Percentiles rank a stretch among this genome's conserved stretches.
Conservation (phyloP, 2,888 invertebrate species). For the Digitonthophagus gazella region DNA sequence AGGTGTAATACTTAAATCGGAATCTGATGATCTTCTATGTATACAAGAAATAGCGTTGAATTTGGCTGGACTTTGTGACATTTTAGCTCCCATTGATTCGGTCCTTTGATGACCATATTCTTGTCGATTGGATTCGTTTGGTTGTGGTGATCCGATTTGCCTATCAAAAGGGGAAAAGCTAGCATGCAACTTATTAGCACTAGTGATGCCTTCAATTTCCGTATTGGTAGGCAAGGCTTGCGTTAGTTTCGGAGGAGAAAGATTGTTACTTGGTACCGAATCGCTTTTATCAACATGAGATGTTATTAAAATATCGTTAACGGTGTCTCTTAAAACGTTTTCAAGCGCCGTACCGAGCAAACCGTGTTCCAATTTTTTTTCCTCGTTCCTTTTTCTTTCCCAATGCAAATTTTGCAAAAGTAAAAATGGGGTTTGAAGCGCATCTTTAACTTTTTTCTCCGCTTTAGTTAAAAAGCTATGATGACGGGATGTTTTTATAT, state of each 20-base stretch:
- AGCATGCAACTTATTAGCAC: constrained; percentile 46
- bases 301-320: constrained; percentile 47
- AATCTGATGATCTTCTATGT: constrained; percentile 86
- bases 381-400: constrained; percentile 18
- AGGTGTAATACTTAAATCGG: constrained; percentile 88
- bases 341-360: constrained; percentile 58
- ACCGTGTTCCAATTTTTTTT: constrained; percentile 36
- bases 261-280: constrained; percentile 7
- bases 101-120: constrained; percentile 54
- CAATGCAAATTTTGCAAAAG: constrained; percentile 18
- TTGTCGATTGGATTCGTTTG: constrained; percentile 35
- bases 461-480: constrained; percentile 20
- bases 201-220: constrained; percentile 46
- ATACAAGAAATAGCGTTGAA: constrained; percentile 52
- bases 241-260: constrained; percentile 18
- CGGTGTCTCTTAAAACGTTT: constrained; percentile 58
- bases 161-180: constrained; percentile 48
- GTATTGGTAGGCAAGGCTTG: constrained; percentile 42
- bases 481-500: constrained; percentile 18
- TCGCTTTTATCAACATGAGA: constrained; percentile 29
- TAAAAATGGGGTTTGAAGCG: constrained; percentile 17
- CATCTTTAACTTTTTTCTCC: constrained; percentile 21
- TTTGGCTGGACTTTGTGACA: constrained; percentile 59
- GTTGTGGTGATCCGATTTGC: constrained; percentile 45
- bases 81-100: constrained; percentile 58